Evolutionary conservation across 2,888 invertebrate genomes (phyloP), one percentile per base, ranked within the genome.

Genomic region (Heliconius ethilla): DNA sequence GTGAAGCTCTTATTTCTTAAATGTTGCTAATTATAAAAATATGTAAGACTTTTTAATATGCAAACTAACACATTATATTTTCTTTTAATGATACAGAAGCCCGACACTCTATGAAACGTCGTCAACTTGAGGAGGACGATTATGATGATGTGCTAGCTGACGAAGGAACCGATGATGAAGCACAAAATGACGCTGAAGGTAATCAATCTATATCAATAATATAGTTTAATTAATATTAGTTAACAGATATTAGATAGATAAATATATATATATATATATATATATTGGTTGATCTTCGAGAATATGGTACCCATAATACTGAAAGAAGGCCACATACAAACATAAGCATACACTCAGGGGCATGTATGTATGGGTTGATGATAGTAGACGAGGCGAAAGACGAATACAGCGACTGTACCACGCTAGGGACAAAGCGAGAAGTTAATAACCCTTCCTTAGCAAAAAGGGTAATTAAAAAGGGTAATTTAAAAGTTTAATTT

Each of bases 181-280:
- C 89, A 0, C 88, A 91, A 78, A 92, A 91, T 69, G 91, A 92
- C 45, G 88, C 86, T 33, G 91, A 86, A 84, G 86, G 89, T 88
- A 84, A 75, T 62, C 29, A 45, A 37, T 59, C 22, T 70, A 62
- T 18, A 55, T n/a, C n/a, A n/a, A n/a, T n/a, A n/a, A n/a, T 27
- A 27, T 27, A 27, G 9, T 22, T 55, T 55, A 22, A 55, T 55
- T 22, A n/a, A 22, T 55, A 18, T 22, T 22, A 55, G 9, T n/a
- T n/a, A 2, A 51, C 5, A 15, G 13, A 45, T 45, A 4, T 45
- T 45, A 45, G 13, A 45, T 4, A 45, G 15, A 45, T 45, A 45
- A 45, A 13, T 13, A 5, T 13, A 15, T 15, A 13, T 27, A 27
- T 13, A 15, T 15, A 13, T 27, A 27, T 27, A 27, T 27, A 27